Evolutionary conservation across 2,888 invertebrate genomes (phyloP), one percentile per base, ranked within the genome.

Genomic region (Petrophora chlorosata): DNA sequence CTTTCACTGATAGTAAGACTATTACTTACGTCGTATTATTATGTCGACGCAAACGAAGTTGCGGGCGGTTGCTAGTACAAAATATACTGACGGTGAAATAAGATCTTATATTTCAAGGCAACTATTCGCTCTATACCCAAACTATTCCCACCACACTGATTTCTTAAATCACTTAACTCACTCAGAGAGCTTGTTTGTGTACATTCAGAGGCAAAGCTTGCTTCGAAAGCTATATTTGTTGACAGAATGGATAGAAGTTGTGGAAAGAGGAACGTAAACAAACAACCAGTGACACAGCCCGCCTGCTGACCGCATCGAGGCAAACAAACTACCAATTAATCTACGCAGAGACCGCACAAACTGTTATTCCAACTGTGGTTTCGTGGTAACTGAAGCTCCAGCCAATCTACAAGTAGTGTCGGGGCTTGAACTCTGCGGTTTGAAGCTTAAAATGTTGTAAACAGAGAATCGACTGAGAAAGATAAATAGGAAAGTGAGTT

Each of bases 261-360:
- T 70, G 66, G 73, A 75, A 63, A 69, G 64, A 45, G 66, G 59
- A 66, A 61, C 54, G 67, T 79, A 81, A 79, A 80, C 74, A 82
- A 72, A 71, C 46, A 55, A 19, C 46, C 49, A 56, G 54, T 66
- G 77, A 75, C 70, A 66, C 39, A 65, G 44, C 28, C 59, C 76
- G 73, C 63, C 71, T 75, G 77, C 61, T 65, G 62, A 61, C 65
- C 67, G 60, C 38, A n/a, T 46, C 28, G 30, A 35, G 29, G 22
- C 15, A 14, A 28, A 33, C 25, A 15, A 33, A 61, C 56, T 53
- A 34, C 9, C 39, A 44, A 40, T 38, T 38, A 38, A 38, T 25
- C 38, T 26, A 26, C 29, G 22, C n/a, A n/a, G n/a, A 15, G 1
- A 5, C 5, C 1, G 1, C 15, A 13, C 19, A 29, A 13, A 1